These are phyloP conservation scores for Tethya wilhelma DNA, from an alignment of 37 sponge, comb jelly and placozoan genomes.

Conservation along the genomic window DNA sequence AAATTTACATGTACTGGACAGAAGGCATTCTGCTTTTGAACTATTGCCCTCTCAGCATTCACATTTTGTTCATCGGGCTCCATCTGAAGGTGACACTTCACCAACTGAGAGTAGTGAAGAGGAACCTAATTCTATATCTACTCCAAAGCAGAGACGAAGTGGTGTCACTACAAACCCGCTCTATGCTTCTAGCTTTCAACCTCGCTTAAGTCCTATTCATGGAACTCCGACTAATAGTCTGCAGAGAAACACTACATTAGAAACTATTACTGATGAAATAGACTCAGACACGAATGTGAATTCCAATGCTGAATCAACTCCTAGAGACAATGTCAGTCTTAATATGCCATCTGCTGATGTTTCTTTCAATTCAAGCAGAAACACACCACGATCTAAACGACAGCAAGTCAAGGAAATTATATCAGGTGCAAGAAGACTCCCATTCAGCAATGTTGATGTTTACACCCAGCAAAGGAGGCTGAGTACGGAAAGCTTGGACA, in stretches of 20 bases:
- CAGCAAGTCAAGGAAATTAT: neutral
- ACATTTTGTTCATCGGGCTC: neutral
- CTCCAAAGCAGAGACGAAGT: neutral
- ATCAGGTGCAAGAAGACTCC: constrained; percentile 6
- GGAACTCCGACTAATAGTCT: neutral
- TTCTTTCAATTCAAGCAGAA: neutral
- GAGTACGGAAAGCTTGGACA: neutral
- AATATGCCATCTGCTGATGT: too few species aligned
- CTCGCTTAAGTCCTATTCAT: neutral
- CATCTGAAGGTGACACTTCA: neutral
- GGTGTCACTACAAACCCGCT: neutral
- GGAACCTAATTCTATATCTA: neutral
- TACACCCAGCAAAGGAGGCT: neutral
- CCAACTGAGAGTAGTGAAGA: neutral
- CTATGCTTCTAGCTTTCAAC: neutral
- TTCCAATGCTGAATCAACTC: neutral
- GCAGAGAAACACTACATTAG: neutral
- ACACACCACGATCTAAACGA: neutral
- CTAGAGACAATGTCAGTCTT: neutral
- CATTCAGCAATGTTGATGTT: neutral
- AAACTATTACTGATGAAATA: neutral
- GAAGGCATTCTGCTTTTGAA: neutral
- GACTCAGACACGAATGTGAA: neutral
- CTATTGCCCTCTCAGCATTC: neutral
- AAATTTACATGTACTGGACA: too few species aligned